Percentiles rank a stretch among this genome's conserved stretches.
These are phyloP conservation scores for Chaenodraco wilsoni DNA, from an alignment of 2,797 vertebrate species.

Conservation along the genomic window DNA sequence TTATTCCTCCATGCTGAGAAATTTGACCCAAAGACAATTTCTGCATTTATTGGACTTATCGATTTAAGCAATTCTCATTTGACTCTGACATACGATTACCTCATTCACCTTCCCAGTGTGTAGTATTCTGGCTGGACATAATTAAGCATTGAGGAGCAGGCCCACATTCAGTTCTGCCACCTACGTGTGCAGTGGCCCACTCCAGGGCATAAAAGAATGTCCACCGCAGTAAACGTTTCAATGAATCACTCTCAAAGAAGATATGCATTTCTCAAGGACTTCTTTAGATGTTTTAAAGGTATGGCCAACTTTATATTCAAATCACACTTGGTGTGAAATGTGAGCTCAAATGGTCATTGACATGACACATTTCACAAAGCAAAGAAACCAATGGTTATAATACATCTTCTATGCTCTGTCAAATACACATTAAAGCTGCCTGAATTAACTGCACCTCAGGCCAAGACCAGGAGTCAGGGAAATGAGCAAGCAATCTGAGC, in stretches of 20 bases:
- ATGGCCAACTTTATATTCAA: conserved; percentile 72
- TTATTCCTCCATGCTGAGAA: conserved; percentile 11
- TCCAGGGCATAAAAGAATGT: conserved; percentile 61
- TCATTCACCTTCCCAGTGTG: conserved; percentile 75
- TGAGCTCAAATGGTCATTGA: conserved; percentile 65
- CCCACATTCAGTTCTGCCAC: conserved; percentile 49
- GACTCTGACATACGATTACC: conserved; percentile 45
- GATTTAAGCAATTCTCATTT: conserved; percentile 42
- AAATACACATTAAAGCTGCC: conserved; percentile 70
- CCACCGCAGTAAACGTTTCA: conserved; percentile 66
- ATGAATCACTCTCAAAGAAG: conserved; percentile 68
- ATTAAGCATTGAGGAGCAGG: conserved; percentile 49
- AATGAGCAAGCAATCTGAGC: conserved; percentile 46
- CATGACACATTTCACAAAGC: conserved; percentile 73
- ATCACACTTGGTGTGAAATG: conserved; percentile 68
- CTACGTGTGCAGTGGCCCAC: conserved; percentile 52
- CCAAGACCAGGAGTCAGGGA: conserved; percentile 46
- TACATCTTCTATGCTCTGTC: conserved; percentile 75
- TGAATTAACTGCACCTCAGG: conserved; percentile 66
- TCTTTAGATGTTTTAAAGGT: conserved; percentile 53
- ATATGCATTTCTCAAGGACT: conserved; percentile 69
- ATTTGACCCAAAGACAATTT: conserved; percentile 29
- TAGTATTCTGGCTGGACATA: conserved; percentile 53
- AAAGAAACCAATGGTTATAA: conserved; percentile 67
- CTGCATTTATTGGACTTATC: conserved; percentile 28